Conservation (phyloP, 2,113 vertebrate species). For the Ornithorhynchus anatinus region DNA sequence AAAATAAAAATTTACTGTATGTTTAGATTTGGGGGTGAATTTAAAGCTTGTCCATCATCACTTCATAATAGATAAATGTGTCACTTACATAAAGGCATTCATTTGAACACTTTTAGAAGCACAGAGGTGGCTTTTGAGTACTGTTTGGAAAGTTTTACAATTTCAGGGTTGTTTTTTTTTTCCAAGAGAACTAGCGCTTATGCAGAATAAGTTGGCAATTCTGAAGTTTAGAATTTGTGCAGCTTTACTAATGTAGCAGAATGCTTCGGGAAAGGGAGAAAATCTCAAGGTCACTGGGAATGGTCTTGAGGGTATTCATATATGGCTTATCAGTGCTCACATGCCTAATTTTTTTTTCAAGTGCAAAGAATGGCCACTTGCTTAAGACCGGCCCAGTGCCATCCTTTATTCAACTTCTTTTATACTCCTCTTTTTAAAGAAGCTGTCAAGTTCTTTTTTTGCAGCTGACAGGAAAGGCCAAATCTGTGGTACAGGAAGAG, state of each 20-base stretch:
- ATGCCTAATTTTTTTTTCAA: slow-evolving; percentile 80
- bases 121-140: not conserved
- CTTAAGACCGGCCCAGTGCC: slow-evolving; percentile 82
- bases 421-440: slow-evolving; percentile 93
- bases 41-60: slow-evolving; percentile 19
- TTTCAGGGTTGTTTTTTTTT: slow-evolving; percentile 52
- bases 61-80: not conserved
- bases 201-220: slow-evolving; percentile 50
- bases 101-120: slow-evolving; percentile 36
- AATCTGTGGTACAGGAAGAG: slow-evolving; percentile 91
- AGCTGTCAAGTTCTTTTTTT: slow-evolving; percentile 95
- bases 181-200: slow-evolving; percentile 41
- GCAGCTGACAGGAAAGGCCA: slow-evolving; percentile 88
- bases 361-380: slow-evolving; percentile 82
- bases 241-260: slow-evolving; percentile 44
- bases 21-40: slow-evolving; percentile 25
- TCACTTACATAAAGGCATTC: slow-evolving; percentile 1
- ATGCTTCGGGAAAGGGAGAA: slow-evolving; percentile 59
- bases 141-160: slow-evolving; percentile 19
- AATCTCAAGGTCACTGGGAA: slow-evolving; percentile 77
- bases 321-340: slow-evolving; percentile 81
- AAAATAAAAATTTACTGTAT: slow-evolving; percentile 17
- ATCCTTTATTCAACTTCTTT: slow-evolving; percentile 92
- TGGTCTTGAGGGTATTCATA: slow-evolving; percentile 77
- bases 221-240: slow-evolving; percentile 56